Evolutionary conservation across 2,113 vertebrate genomes (phyloP), one percentile per base, ranked within the genome.

Genomic region (Gila orcuttii): DNA sequence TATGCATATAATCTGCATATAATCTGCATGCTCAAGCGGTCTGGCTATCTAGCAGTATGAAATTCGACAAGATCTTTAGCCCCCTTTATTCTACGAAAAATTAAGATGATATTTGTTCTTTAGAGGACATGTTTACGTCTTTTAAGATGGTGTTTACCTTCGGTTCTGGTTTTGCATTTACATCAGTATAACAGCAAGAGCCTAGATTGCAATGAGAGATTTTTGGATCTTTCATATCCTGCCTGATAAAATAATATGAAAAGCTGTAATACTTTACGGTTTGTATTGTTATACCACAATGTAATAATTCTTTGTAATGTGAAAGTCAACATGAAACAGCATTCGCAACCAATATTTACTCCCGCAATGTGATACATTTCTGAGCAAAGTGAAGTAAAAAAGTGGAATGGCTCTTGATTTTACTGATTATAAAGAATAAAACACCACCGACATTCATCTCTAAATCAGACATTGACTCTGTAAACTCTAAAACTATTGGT

Each of bases 1-100:
- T 77, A 55, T 55, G 17, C 74, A 77, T 77, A 52, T 77, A 33
- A 77, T 77, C 50, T 55, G 8, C 74, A 77, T 77, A 52, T 77
- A 33, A 77, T 77, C 50, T 77, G 75, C 75, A 77, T 55, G 73
- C 42, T 12, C n/a, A 52, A 25, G n/a, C 3, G 6, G 12, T 47
- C 42, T 23, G 25, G 28, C 75, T 28, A 19, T 77, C 75, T 52
- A 55, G 28, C 75, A 55, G 28, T 15, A 77, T 77, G 75, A 75
- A 17, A 75, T 75, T 75, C 39, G 69, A 74, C 69, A 74, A 74
- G 69, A 45, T 45, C 42, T 75, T 50, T 75, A 13, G 28, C 42
- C 42, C 71, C 73, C 7, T 50, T 25, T 50, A 50, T 75, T 50
- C 42, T 15, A 47, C 13, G n/a, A 75, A 60, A 60, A 23, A 52